These are phyloP conservation scores for Noctuana brunneofusca DNA, from an alignment of 2,888 invertebrate genomes.

Conservation along the genomic window DNA sequence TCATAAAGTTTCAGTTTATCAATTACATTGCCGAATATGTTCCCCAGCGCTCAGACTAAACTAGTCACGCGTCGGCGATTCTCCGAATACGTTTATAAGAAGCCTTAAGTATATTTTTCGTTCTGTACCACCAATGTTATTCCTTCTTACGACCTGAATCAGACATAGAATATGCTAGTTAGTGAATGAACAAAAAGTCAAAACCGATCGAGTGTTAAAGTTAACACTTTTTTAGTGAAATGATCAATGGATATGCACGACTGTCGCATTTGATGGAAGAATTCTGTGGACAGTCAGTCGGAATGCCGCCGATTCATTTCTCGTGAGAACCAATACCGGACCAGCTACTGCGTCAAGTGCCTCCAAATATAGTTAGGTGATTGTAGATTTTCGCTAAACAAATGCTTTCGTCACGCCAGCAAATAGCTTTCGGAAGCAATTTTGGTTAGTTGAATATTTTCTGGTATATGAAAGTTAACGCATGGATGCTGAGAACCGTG, in stretches of 20 bases:
- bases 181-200: conserved; percentile 60
- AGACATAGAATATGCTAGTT: conserved; percentile 44
- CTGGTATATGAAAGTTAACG: conserved; percentile 52
- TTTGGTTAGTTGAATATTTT: conserved; percentile 50
- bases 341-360: conserved; percentile 61
- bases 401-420: conserved; percentile 74
- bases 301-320: conserved; percentile 73
- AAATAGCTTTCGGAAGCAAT: conserved; percentile 72
- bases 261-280: conserved; percentile 71
- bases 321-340: conserved; percentile 74
- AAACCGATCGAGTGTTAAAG: conserved; percentile 58
- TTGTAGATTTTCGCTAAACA: conserved; percentile 76
- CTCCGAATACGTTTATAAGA: conserved; percentile 38
- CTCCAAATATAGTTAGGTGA: conserved; percentile 64
- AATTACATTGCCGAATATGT: neutral
- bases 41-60: conserved; percentile 1
- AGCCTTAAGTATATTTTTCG: conserved; percentile 17
- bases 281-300: conserved; percentile 70
- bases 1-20: no score
- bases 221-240: conserved; percentile 68
- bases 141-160: conserved; percentile 14
- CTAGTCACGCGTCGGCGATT: conserved; percentile 37
- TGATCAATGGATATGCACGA: conserved; percentile 77
- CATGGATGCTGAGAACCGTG: conserved; percentile 69
- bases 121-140: conserved; percentile 15